A percentile compares a stretch with the other conserved stretches of the same genome.
Conservation (phyloP, 2,113 vertebrate species). For the Orthochromis indermauri region DNA sequence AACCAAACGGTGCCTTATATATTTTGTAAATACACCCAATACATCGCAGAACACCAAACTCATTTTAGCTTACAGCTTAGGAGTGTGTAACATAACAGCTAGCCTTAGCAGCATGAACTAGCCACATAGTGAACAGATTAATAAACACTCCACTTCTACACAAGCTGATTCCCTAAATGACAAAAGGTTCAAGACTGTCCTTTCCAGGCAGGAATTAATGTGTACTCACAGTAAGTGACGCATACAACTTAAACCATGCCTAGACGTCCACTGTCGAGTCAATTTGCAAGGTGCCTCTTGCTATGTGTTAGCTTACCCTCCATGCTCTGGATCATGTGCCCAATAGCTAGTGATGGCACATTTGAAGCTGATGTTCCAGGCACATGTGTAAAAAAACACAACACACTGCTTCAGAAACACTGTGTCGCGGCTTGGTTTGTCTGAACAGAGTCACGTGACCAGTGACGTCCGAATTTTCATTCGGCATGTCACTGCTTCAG, state of each 20-base stretch:
- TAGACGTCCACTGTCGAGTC: background rate
- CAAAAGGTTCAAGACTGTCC: background rate
- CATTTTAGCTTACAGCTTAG: background rate
- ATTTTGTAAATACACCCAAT: background rate
- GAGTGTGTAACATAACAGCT: background rate
- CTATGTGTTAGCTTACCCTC: background rate
- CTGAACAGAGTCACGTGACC: background rate
- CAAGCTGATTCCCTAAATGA: background rate
- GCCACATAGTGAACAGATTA: background rate
- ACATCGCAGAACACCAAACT: background rate
- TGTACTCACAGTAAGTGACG: background rate
- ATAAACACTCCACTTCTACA: background rate
- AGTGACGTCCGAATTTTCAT: rapidly evolving
- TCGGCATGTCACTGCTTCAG: background rate
- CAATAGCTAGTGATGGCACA: background rate
- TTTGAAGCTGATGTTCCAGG: background rate
- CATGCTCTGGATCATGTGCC: background rate
- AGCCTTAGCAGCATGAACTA: background rate
- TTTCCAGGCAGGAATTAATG: background rate
- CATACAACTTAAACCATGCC: background rate
- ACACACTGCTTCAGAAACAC: background rate
- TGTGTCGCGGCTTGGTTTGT: background rate
- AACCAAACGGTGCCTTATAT: background rate
- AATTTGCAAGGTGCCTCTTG: background rate
- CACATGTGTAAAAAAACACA: background rate